phyloP scores from a whole-genome alignment of 2,888 invertebrate genomes.

The Caenorhabditis drosophilae region DNA sequence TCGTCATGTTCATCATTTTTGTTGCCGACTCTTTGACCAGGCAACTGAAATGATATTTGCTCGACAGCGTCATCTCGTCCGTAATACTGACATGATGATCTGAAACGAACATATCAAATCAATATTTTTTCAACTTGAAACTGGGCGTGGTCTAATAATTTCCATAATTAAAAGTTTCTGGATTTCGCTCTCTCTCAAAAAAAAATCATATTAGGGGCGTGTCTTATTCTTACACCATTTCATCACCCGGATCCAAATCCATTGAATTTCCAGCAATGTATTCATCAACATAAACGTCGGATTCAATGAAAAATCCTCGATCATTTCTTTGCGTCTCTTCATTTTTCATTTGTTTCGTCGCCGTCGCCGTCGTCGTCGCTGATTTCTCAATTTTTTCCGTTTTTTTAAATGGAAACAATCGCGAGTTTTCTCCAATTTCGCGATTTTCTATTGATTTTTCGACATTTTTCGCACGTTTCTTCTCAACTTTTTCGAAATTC shows the following conservation, averaged over 20 bases:
- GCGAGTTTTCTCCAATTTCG: too few species aligned
- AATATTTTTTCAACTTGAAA: too few species aligned
- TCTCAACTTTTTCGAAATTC: slow-evolving; percentile 20
- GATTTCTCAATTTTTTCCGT: too few species aligned
- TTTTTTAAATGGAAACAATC: too few species aligned
- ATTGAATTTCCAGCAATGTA: slow-evolving; percentile 58
- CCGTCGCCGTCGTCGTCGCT: neutral
- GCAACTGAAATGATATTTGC: slow-evolving; percentile 61
- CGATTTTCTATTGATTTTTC: too few species aligned
- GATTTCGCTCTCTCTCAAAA: too few species aligned
- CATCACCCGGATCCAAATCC: slow-evolving; percentile 62
- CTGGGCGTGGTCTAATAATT: too few species aligned
- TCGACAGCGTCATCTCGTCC: slow-evolving; percentile 58
- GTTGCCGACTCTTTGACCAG: slow-evolving; percentile 44
- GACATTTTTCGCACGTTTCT: too few species aligned
- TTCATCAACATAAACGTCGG: slow-evolving; percentile 60
- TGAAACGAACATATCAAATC: slow-evolving; percentile 10
- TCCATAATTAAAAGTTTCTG: too few species aligned
- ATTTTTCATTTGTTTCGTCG: neutral
- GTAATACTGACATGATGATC: slow-evolving; percentile 34
- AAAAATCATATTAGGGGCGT: too few species aligned
- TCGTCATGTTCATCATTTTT: slow-evolving; percentile 14
- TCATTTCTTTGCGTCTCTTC: neutral
- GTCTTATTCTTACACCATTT: slow-evolving; percentile 54
- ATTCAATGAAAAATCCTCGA: slow-evolving; percentile 60